Evolutionary conservation across 35 echinoderm and acorn worm species (phyloP), one percentile per base, ranked within the genome.

Genomic region (Stichopus chloronotus): DNA sequence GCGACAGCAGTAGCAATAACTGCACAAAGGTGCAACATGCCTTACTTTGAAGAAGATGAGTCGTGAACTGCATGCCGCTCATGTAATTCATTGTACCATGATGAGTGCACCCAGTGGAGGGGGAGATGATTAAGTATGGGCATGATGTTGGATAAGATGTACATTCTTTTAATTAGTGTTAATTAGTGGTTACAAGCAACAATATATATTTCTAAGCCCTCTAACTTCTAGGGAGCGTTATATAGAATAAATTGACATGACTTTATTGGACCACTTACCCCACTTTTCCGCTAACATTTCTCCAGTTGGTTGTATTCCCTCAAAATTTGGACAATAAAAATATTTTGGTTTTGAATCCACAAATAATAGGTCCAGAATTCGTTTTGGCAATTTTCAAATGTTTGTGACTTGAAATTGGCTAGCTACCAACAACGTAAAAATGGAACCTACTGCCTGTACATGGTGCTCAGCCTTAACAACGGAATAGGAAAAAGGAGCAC

Each of bases 21-120:
- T 59, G 85, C 52, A 25, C 58, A 8, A 88, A 59, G n/a, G 22
- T 88, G 86, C 25, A 65, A 90, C 65, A 72, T 90, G 65, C 87
- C 87, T 71, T 25, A 72, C 23, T 90, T 90, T 90, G 17, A 90
- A 59, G 87, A 90, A 5, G 87, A 90, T 71, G 87, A 90, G 52
- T 59, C 22, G 25, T 90, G 17, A 59, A 72, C 87, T 12, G 20
- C 87, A 90, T 90, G 59, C 52, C 20, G 57, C 4, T 65, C 14
- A 19, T 90, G 59, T 9, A 6, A 9, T 65, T 13, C 23, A 57
- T 88, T 2, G 86, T 90, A 43, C 69, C 87, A 90, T 59, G 65
- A 90, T 1, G 87, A 90, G 25, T 69, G 59, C 87, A 90, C 87
- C 25, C 8, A 72, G 87, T 90, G 87, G 59, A 9, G 17, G 7